phyloP scores from a whole-genome alignment of 2,888 invertebrate genomes.

The Agriopis aurantiaria region DNA sequence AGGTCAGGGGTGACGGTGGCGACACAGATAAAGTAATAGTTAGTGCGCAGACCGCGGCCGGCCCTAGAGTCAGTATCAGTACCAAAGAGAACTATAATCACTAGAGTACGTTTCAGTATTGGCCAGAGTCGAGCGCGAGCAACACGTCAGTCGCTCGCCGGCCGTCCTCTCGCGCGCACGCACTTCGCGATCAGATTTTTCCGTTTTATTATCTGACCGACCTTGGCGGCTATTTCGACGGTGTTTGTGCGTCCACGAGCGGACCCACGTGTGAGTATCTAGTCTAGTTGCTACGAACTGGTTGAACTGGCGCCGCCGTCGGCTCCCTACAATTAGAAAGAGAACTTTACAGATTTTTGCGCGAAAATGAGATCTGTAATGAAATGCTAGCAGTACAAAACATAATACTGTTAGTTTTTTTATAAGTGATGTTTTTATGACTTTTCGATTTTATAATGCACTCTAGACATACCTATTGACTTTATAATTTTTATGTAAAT shows the following conservation, averaged over 20 bases:
- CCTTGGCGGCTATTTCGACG: constrained; percentile 73
- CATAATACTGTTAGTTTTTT: neutral
- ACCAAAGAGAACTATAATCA: neutral
- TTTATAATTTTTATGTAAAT: too few relatives aligned
- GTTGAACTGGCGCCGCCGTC: neutral
- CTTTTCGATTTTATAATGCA: neutral
- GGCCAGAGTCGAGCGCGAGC: neutral
- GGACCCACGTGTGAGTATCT: constrained; percentile 66
- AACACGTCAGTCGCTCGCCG: constrained; percentile 24
- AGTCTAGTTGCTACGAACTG: constrained; percentile 28
- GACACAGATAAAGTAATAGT: neutral
- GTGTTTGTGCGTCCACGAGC: constrained; percentile 50
- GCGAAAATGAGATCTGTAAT: neutral
- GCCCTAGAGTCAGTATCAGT: neutral
- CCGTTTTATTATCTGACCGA: constrained; percentile 55
- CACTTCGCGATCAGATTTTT: constrained; percentile 40
- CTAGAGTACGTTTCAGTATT: neutral
- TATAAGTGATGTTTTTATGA: neutral
- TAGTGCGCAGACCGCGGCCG: neutral
- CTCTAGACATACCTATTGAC: too few relatives aligned
- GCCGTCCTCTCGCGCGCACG: constrained; percentile 43
- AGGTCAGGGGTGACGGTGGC: constrained; percentile 27
- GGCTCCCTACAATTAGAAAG: constrained; percentile 5
- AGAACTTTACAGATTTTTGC: constrained; percentile 1
- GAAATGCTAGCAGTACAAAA: neutral